Evolutionary conservation across 1,140 invertebrate species (phyloP).

Genomic region (Popillia japonica): DNA sequence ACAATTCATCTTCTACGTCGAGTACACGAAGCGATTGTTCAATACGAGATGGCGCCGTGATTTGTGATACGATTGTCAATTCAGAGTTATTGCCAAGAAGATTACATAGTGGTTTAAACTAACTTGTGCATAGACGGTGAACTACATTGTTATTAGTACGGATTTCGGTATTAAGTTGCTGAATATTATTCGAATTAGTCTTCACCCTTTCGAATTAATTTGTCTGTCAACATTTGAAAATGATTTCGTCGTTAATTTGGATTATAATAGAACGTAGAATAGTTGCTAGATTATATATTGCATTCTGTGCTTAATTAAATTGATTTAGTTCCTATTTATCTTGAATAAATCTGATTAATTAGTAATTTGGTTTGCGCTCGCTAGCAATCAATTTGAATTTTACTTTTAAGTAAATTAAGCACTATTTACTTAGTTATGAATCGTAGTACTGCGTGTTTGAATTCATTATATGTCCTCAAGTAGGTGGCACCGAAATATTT

Average conservation of each 20-base stretch:
- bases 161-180: background rate
- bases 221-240: slow-evolving; percentile 1
- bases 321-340: background rate
- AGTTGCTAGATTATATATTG: background rate
- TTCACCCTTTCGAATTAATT: background rate
- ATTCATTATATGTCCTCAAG: too few relatives aligned
- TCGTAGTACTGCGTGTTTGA: too few relatives aligned
- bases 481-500: too few relatives aligned
- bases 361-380: too few relatives aligned
- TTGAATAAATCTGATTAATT: too few relatives aligned
- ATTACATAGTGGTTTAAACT: background rate
- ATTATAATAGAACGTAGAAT: background rate
- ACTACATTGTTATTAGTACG: background rate
- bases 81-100: background rate
- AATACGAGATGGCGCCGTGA: background rate
- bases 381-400: too few relatives aligned
- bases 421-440: too few relatives aligned
- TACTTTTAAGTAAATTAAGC: too few relatives aligned
- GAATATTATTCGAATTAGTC: slow-evolving; percentile 11
- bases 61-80: background rate
- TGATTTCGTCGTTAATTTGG: background rate
- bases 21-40: background rate
- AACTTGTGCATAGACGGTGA: background rate
- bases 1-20: too few relatives aligned
- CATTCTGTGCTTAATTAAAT: background rate